Base-by-base conservation (phyloP, 2,888 invertebrate species). In the Agrenia bidenticulata region DNA sequence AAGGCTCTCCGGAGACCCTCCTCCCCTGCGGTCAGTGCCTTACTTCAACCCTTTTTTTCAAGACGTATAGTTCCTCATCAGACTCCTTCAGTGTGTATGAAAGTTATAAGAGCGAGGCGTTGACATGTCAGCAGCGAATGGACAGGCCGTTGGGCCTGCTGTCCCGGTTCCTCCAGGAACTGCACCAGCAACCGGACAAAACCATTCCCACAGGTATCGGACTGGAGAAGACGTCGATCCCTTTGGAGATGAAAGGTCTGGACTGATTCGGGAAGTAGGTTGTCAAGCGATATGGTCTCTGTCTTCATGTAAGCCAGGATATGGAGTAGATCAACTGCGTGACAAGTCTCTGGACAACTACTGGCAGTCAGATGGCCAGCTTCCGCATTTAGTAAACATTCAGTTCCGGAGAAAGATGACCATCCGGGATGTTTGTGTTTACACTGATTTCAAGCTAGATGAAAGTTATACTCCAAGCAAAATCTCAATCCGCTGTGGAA, bases 341-440 rank as follows among this genome's bases (percentile, higher is more conserved):
- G 96, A 98, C 80, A 93, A 95, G 79, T 91, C 92, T 70, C 89
- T 92, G 81, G 99, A 99, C 76, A 95, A 96, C 2, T 99, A 97
- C 80, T 99, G 99, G 99, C 99, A 99, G 80, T 98, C 97, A 0
- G 99, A 99, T 81, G 99, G 99, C 0, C 97, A 97, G 76, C 85
- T 99, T 69, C 99, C 99, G 2, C 99, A 99, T 81, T 83, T 97
- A 71, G 94, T 99, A 0, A 98, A 97, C 79, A 93, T 99, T 72
- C 95, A 97, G 78, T 98, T 98, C 79, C 89, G 92, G 78, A 86
- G 90, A 71, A 97, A 97, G 81, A 98, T 94, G 0, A 93, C 94
- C 72, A 89, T 99, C 11, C 89, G 91, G 56, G 94, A 96, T 81
- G 90, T 99, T 73, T 95, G 93, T 79, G 90, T 99, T 69, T 99